Percentiles rank a stretch among this genome's conserved stretches.
Conservation (phyloP, 2,888 invertebrate species). For the Papilio demoleus region DNA sequence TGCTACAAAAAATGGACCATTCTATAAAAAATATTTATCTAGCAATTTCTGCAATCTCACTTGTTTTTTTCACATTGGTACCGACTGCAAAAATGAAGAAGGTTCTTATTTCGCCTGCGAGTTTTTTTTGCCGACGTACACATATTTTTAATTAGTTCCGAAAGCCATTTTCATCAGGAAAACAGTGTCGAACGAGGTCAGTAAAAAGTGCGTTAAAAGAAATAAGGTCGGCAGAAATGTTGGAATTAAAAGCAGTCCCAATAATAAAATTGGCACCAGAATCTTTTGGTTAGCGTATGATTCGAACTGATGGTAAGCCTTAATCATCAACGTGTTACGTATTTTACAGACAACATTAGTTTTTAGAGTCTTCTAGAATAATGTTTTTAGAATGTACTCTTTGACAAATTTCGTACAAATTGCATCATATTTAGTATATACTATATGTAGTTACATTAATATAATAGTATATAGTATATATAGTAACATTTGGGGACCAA, state of each 20-base stretch:
- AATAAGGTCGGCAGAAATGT: constrained; percentile 1
- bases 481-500: no score
- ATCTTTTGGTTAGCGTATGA: background rate
- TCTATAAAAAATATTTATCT: no score
- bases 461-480: no score
- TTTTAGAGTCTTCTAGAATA: background rate
- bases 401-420: background rate
- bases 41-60: no score
- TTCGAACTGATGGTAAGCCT: background rate
- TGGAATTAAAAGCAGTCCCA: constrained; percentile 7
- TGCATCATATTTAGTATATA: no score
- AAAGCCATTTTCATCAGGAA: background rate
- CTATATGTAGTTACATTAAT: no score
- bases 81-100: no score
- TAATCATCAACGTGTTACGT: background rate
- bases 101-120: background rate
- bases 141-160: background rate
- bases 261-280: constrained; percentile 1
- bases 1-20: no score
- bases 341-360: background rate
- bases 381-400: background rate
- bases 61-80: no score
- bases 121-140: background rate
- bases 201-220: background rate
- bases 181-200: background rate